These are phyloP conservation scores for Acanthiza pusilla DNA, from an alignment of 2,797 vertebrate genomes.

Conservation along the genomic window DNA sequence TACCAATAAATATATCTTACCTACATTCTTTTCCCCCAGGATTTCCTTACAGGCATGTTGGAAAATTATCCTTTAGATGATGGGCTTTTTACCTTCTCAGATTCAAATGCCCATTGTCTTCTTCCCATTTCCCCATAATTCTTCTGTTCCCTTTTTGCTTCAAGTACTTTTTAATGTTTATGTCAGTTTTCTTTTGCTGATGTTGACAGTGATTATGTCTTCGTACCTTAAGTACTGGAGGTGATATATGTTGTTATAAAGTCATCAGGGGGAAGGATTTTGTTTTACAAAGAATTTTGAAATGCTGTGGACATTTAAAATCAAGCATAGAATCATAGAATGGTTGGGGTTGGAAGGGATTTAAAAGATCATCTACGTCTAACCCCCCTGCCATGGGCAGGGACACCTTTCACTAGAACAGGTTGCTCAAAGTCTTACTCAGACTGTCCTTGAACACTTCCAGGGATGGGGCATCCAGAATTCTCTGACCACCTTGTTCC, in stretches of 20 bases:
- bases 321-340: not conserved
- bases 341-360: not conserved
- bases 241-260: not conserved
- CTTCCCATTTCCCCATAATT: not conserved
- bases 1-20: not conserved
- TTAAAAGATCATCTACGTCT: not conserved
- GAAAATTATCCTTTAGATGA: not conserved
- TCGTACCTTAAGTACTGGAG: not conserved
- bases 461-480: not conserved
- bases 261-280: not conserved
- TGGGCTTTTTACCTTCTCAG: not conserved
- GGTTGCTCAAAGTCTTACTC: not conserved
- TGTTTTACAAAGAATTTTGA: not conserved
- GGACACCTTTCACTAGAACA: not conserved
- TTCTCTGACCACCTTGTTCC: not conserved
- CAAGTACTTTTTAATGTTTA: not conserved
- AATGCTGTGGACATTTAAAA: not conserved
- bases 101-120: not conserved
- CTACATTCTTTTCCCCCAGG: accelerated
- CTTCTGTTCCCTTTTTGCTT: not conserved
- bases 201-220: not conserved
- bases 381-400: no score
- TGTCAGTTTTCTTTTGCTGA: not conserved
- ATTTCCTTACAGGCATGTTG: not conserved
- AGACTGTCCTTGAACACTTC: not conserved